Evolutionary conservation across 2,888 invertebrate genomes (phyloP), one percentile per base, ranked within the genome.

Genomic region (Nymphalis c-album): DNA sequence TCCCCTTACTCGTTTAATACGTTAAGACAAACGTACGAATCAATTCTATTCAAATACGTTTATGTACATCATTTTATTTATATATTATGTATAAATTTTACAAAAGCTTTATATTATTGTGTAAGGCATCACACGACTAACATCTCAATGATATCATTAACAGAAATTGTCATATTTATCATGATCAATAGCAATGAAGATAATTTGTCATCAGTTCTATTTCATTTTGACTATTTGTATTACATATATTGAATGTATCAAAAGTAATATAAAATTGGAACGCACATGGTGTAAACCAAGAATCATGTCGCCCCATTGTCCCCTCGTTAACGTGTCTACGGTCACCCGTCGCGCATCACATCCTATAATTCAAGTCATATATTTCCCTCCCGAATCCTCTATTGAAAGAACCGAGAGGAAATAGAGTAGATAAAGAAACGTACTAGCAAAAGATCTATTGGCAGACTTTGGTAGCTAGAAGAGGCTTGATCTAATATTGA

Each of bases 271-370:
- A 10, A n/a, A 40, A 55, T 55, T 2, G 31, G 26, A 35, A n/a
- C 20, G 20, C 31, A 31, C 20, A 59, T 59, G 22, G 59, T 20
- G 8, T 46, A 18, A n/a, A 22, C 47, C 60, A 55, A 55, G 55
- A 60, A 65, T 55, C 53, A 13, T 58, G 59, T 45, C 65, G 47
- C 35, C 65, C 60, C 45, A 60, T 60, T 55, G 65, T 60, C 65
- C 60, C 65, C 65, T 60, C 60, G 31, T 48, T 60, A 65, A 55
- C 50, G 20, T 46, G 47, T 47, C 22, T 46, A 46, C 60, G 48
- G 53, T 17, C 47, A 60, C 60, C 65, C 18, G 59, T 45, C 46
- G 60, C 46, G 60, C 35, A 35, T 55, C 40, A 48, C 35, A n/a
- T 58, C 57, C 22, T 63, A 47, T 63, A 63, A 63, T 58, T 63